These are phyloP conservation scores for Bolinopsis microptera DNA, from an alignment of 37 sponge, comb jelly and placozoan genomes.

Conservation along the genomic window DNA sequence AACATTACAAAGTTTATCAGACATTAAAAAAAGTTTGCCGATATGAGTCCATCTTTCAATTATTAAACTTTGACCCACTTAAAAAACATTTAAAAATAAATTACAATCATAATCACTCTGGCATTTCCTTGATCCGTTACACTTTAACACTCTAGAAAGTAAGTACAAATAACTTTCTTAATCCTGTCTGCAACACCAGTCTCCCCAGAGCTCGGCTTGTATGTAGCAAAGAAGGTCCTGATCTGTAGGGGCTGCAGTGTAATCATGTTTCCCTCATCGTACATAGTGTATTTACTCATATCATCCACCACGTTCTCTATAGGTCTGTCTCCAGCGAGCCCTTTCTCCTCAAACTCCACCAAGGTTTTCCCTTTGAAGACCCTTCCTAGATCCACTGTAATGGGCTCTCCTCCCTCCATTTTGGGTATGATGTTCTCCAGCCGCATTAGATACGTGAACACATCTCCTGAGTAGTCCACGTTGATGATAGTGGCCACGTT, in stretches of 20 bases:
- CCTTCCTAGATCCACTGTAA: neutral
- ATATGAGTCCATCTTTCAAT: too few relatives aligned
- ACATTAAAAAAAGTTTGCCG: too few relatives aligned
- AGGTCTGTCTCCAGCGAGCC: slow-evolving; percentile 17
- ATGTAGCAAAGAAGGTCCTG: slow-evolving; percentile 24
- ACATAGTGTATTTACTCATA: neutral
- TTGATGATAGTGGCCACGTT: slow-evolving; percentile 26
- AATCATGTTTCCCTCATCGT: neutral
- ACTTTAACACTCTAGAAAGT: neutral
- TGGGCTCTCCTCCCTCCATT: neutral
- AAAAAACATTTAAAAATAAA: too few relatives aligned
- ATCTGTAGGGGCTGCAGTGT: slow-evolving; percentile 33
- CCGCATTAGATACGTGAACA: slow-evolving; percentile 9
- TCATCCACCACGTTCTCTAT: neutral
- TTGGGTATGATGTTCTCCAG: slow-evolving; percentile 24
- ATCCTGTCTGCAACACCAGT: neutral
- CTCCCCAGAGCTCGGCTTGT: neutral
- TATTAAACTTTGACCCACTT: too few relatives aligned
- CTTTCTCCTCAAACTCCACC: neutral
- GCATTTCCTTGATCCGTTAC: too few relatives aligned
- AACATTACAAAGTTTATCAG: too few relatives aligned
- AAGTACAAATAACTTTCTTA: neutral
- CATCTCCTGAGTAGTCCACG: slow-evolving; percentile 37
- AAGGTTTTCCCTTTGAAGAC: neutral
- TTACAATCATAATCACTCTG: too few relatives aligned